Base-by-base conservation (phyloP, 2,888 invertebrate species). In the Andrena minutula region DNA sequence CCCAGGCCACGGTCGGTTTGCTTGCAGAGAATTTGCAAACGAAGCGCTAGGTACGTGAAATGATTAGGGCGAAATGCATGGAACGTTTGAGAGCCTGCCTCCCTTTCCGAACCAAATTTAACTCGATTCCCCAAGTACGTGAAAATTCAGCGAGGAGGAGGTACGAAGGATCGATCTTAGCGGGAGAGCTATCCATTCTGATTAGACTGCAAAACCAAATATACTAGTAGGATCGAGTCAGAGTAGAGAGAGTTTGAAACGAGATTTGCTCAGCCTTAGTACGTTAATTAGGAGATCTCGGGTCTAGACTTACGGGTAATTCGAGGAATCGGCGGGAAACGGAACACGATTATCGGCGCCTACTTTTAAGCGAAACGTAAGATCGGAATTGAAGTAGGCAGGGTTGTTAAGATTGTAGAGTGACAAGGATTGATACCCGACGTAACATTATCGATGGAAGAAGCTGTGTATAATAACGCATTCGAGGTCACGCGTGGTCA, bases 181-280 rank as follows among this genome's bases (percentile, higher is more conserved):
- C 70, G 32, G 61, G 53, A 64, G 68, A 74, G 70, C 64, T 74
- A 60, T 68, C 47, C 79, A 80, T 86, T 88, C 84, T 88, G 80
- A 84, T 87, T 78, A 86, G 88, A 90, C 88, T 89, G 90, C 87
- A 84, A 92, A 91, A 89, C 92, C 92, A 93, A 93, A 92, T 92
- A 92, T 89, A 85, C 74, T 85, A 80, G 65, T 78, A 66, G 28
- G 41, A 64, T 66, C 78, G 84, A 76, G 70, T 61, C 61, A 51
- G 81, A 60, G 73, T 49, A 20, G 23, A 51, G 49, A 49, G 68
- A 69, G 58, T 60, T 61, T 66, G 47, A 47, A 84, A 77, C 60
- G 53, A 72, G 30, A 79, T 75, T 89, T 89, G 86, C 88, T 89
- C 88, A 89, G 84, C 63, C 56, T 75, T 82, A 74, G 69, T 68